Percentiles rank a stretch among this genome's conserved stretches.
Conservation (phyloP, 2,888 invertebrate species). For the Emmelina monodactyla region DNA sequence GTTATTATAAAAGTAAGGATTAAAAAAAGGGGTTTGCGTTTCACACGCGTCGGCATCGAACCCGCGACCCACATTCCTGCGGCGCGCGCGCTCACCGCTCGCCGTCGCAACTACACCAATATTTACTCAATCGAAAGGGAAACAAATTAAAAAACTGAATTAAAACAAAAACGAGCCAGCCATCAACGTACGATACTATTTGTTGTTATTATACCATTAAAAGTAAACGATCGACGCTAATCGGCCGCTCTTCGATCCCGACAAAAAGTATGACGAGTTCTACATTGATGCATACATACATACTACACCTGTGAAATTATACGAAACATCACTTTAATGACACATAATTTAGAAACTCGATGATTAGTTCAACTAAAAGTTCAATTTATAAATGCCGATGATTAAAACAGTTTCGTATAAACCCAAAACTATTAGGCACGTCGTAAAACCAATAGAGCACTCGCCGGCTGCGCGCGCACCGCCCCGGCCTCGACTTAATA, state of each 20-base stretch:
- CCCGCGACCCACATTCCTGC: constrained; percentile 28
- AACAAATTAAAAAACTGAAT: no score
- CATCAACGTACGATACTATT: no score
- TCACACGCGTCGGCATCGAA: constrained; percentile 30
- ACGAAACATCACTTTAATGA: not conserved
- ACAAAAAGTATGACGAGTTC: no score
- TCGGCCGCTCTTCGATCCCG: no score
- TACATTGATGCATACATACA: no score
- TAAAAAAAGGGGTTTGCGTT: constrained; percentile 38
- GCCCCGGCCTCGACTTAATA: not conserved
- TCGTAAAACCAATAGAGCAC: not conserved
- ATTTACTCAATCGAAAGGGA: no score
- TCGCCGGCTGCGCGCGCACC: not conserved
- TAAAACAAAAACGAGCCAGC: no score
- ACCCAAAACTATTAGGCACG: not conserved
- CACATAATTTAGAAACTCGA: not conserved
- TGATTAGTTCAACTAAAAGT: not conserved
- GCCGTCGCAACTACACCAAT: no score
- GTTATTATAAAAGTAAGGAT: no score
- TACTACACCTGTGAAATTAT: not conserved
- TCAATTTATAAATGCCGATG: constrained; percentile 1
- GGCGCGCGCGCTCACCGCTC: no score
- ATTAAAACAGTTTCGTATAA: not conserved
- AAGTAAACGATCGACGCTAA: no score
- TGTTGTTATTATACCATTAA: no score